Conservation (phyloP, 2,113 vertebrate genomes). For the Columbina picui region DNA sequence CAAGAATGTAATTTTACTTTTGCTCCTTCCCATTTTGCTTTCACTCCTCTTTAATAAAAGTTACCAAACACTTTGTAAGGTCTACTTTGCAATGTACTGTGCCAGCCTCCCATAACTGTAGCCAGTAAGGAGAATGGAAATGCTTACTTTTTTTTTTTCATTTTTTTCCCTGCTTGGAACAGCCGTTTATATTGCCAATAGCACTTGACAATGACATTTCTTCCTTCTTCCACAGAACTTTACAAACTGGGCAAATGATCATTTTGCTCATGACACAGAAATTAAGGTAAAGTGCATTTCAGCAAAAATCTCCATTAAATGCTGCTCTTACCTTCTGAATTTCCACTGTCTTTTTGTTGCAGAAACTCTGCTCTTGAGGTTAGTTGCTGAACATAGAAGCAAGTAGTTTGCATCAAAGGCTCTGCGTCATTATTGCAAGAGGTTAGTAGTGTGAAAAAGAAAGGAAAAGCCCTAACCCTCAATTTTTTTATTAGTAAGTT, state of each 20-base stretch:
- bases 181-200: not conserved
- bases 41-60: not conserved
- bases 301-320: not conserved
- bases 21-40: not conserved
- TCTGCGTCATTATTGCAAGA: not conserved
- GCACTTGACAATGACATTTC: not conserved
- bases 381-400: not conserved
- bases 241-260: not conserved
- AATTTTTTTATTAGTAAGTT: not conserved
- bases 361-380: not conserved
- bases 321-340: not conserved
- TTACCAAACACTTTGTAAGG: not conserved
- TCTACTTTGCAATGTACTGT: not conserved
- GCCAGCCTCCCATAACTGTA: not conserved
- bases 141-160: not conserved
- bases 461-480: not conserved
- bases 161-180: not conserved
- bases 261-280: not conserved
- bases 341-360: not conserved
- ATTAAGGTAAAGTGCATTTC: not conserved
- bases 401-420: not conserved
- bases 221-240: not conserved
- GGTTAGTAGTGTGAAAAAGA: not conserved
- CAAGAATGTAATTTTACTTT: conserved; percentile 50
- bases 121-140: not conserved